Evolutionary conservation across 2,113 vertebrate species (phyloP).

Genomic region (Etheostoma cragini): DNA sequence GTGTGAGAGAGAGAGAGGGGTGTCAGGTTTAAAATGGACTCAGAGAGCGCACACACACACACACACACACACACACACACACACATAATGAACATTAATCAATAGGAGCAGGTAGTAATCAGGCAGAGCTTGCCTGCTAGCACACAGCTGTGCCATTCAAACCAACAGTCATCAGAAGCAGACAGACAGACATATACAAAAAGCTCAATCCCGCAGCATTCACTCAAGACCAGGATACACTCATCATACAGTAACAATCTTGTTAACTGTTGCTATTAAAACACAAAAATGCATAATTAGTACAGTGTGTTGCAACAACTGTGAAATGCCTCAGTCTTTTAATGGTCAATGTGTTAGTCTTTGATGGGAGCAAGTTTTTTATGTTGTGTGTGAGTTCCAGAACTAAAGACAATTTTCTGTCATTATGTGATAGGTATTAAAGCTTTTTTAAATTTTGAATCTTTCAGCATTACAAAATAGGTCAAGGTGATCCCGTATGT

Average conservation of each 20-base stretch:
- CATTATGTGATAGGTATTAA: too few relatives aligned
- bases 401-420: too few relatives aligned
- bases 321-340: neutral
- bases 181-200: slow-evolving; percentile 40
- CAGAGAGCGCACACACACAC: neutral
- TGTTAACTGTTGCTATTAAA: slow-evolving; percentile 17
- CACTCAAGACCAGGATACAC: slow-evolving; percentile 13
- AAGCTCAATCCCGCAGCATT: slow-evolving; percentile 42
- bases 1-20: neutral
- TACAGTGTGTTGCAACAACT: slow-evolving; percentile 10
- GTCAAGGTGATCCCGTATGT: neutral
- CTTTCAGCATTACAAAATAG: neutral
- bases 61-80: slow-evolving; percentile 23
- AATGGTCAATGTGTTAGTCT: neutral
- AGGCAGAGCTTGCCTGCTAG: slow-evolving; percentile 59
- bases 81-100: slow-evolving; percentile 69
- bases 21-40: slow-evolving; percentile 55
- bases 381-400: too few relatives aligned
- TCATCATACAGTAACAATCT: slow-evolving; percentile 4
- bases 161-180: slow-evolving; percentile 45
- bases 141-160: slow-evolving; percentile 73
- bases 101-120: slow-evolving; percentile 76
- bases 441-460: too few relatives aligned
- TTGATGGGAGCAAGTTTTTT: too few relatives aligned
- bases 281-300: slow-evolving; percentile 17